Base-by-base conservation (phyloP, 2,888 invertebrate genomes). In the Ormyrus nitidulus region DNA sequence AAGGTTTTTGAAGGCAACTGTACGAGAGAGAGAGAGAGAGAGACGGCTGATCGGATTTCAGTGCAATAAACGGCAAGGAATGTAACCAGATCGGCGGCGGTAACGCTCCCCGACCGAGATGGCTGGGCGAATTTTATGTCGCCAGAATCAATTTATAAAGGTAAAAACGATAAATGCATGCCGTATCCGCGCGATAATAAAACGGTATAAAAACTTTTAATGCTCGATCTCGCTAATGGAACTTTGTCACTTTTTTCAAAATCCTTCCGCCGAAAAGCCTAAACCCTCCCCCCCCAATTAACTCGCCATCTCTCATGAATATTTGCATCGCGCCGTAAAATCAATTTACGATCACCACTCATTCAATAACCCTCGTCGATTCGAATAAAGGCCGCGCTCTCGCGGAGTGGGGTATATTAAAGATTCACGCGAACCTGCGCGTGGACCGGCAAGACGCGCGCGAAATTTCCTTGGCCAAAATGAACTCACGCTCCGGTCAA, bases 141-240 rank as follows among this genome's bases (percentile, higher is more conserved):
- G 9, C 51, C 51, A 44, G 80, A 72, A 72, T 77, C 77, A 77
- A 80, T 77, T 77, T 77, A 80, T 69, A 73, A 77, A 77, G 77
- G 72, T 77, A 73, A 77, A 77, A 77, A 51, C 58, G 54, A 68
- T 68, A 72, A 76, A 77, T 70, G 49, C 65, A 56, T 73, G 70
- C 62, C 64, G 56, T 64, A 7, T 9, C 19, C n/a, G 44, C 34
- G 10, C 58, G 73, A 74, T 79, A 69, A 79, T 74, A 79, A 79
- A 74, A 74, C 58, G 34, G 64, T 70, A 34, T 34, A 75, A 78
- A 78, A 62, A 44, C 34, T 13, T 73, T 68, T 11, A 44, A 53
- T 72, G 9, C 54, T 34, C n/a, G 6, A 19, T 53, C 6, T 9
- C 54, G 64, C 54, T 70, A 71, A 72, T 68, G 56, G 68, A 73